Conservation (phyloP, 2,888 invertebrate genomes). For the Drosophila merina region DNA sequence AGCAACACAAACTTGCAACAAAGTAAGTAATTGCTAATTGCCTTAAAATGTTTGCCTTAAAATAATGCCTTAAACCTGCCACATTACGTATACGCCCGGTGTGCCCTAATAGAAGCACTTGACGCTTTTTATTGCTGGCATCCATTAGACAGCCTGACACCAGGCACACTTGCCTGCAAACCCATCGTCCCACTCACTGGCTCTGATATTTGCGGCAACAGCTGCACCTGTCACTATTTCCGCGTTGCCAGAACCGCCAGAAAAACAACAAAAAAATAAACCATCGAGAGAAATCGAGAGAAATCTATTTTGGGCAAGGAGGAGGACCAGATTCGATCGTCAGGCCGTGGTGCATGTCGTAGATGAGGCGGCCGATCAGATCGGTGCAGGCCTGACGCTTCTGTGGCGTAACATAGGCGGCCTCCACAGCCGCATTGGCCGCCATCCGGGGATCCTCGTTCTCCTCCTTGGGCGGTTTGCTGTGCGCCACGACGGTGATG, state of each 20-base stretch:
- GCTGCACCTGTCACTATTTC: constrained; percentile 48
- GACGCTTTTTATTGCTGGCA: constrained; percentile 28
- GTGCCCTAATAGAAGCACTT: constrained; percentile 22
- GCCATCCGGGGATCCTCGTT: constrained; percentile 82
- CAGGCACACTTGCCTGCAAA: constrained; percentile 25
- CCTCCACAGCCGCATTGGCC: background rate
- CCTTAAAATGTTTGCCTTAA: constrained; percentile 35
- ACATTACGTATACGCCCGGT: constrained; percentile 38
- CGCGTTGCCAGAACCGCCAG: constrained; percentile 22
- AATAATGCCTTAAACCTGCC: background rate
- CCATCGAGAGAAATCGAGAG: background rate
- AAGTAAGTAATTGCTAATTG: constrained; percentile 25
- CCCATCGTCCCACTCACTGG: constrained; percentile 3
- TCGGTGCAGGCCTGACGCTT: constrained; percentile 87
- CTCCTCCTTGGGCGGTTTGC: background rate
- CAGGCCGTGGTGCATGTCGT: constrained; percentile 69
- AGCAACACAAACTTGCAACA: constrained; percentile 2
- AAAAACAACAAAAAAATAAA: background rate
- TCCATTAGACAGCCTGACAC: constrained; percentile 46
- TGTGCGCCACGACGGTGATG: constrained; percentile 87
- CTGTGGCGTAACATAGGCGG: background rate
- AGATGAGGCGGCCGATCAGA: constrained; percentile 87
- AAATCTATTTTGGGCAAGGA: constrained; percentile 30
- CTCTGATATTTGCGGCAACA: constrained; percentile 29
- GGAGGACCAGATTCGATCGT: constrained; percentile 6